Base-by-base conservation (phyloP, 2,888 invertebrate species). In the Ectemnius lituratus region DNA sequence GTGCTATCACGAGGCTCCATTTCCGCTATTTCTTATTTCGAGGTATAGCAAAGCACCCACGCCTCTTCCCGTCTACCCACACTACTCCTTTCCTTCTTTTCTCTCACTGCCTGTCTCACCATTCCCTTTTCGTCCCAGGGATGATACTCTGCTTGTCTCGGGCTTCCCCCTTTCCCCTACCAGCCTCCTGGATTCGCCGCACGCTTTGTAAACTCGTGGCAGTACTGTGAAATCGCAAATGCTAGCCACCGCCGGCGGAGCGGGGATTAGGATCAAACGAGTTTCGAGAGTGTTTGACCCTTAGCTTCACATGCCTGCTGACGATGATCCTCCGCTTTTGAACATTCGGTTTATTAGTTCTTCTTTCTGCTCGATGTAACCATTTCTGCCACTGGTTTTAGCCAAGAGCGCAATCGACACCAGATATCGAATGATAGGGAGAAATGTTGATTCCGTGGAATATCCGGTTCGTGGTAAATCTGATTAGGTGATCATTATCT, bases 251-350 rank as follows among this genome's bases (percentile, higher is more conserved):
- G 68, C 52, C 49, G 37, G 37, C 56, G 23, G 45, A 70, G 47
- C 63, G 60, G 67, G 52, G 68, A 78, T 75, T 78, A 67, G 57
- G 65, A 52, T 62, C 78, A 79, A 79, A 63, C 73, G 76, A 70
- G 70, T 79, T 79, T 72, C 47, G 75, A 62, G 68, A 66, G 52
- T 69, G 61, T 75, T 66, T 46, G 70, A 16, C 65, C 67, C 60
- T 37, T 62, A 27, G 8, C 60, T 69, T 65, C 58, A 16, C 47
- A 11, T n/a, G 68, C 37, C 1, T 3, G 18, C 18, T 14, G 18
- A 3, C 37, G 47, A 67, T 27, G 28, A 58, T 11, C 60, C 49
- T 16, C 49, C 62, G 13, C n/a, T n/a, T 13, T 56, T 47, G 11
- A 58, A 18, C 47, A 16, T 52, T 61, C 14, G 3, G n/a, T 49